phyloP scores from a whole-genome alignment of 2,797 vertebrate genomes.

The Fratercula arctica region DNA sequence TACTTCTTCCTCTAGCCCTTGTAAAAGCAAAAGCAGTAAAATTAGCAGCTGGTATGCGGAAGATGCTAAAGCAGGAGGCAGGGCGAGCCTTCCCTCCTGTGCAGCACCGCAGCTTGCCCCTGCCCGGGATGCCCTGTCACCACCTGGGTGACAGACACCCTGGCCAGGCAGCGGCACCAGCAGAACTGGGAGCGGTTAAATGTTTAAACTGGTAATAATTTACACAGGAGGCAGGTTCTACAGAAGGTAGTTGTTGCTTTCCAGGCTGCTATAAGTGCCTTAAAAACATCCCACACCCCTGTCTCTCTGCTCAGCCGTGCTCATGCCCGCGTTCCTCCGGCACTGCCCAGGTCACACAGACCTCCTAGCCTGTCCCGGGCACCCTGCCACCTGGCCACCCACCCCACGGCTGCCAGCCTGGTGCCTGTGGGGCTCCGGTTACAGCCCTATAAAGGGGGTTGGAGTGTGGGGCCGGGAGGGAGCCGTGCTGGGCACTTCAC shows the following conservation, averaged over 20 bases:
- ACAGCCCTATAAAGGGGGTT: background rate
- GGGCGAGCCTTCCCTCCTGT: rapidly evolving
- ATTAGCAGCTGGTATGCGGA: background rate
- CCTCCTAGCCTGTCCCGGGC: background rate
- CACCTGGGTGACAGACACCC: too few species aligned
- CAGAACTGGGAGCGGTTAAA: rapidly evolving
- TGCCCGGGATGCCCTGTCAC: background rate
- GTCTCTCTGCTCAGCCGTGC: background rate
- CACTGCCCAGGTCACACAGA: background rate
- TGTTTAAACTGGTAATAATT: background rate
- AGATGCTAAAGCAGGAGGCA: background rate
- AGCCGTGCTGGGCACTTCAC: rapidly evolving
- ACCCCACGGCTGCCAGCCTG: background rate
- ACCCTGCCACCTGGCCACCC: background rate
- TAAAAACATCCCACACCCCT: rapidly evolving
- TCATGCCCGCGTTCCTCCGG: background rate
- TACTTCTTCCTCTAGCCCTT: background rate
- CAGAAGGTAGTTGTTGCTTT: background rate
- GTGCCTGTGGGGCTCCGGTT: background rate
- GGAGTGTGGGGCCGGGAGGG: rapidly evolving
- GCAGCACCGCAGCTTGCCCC: background rate
- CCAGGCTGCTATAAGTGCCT: background rate
- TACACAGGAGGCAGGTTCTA: background rate
- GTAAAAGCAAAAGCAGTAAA: background rate
- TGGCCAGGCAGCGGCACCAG: background rate